Base-by-base conservation (phyloP, 2,113 vertebrate species). In the Salvelinus namaycush region DNA sequence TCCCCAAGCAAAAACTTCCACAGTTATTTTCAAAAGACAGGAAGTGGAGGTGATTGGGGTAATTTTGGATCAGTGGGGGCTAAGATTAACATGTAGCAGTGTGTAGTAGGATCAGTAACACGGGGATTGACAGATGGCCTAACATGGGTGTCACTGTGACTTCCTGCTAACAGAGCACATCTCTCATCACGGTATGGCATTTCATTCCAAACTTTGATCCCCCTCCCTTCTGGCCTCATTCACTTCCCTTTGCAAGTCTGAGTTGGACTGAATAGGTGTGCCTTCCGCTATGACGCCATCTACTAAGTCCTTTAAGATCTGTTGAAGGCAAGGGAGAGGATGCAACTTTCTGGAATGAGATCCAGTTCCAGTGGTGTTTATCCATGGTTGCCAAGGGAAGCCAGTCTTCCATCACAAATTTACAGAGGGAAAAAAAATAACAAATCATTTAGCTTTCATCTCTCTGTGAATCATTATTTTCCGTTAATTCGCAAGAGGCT, bases 1-100 rank as follows among this genome's bases (percentile, higher is more conserved):
- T 78, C 59, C 73, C 76, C 72, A 64, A 81, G 78, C 70, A 72
- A 80, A 84, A 83, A 85, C 75, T n/a, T 69, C 70, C 72, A 70
- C 22, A 73, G 77, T 81, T 90, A 79, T 83, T 84, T 80, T 74
- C 39, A 62, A 72, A 51, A 57, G 74, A 64, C 72, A 73, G 75
- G 70, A 72, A 39, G 68, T 66, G 65, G 51, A 81, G 68, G 71
- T 68, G 66, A 69, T 80, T 59, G 67, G 70, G 78, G 82, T 81
- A 76, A 87, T 79, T 83, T 84, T 79, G 79, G 67, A 70, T 75
- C 44, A 39, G 34, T 54, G 77, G 77, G 75, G 78, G 74, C 67
- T 77, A 77, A 83, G 39, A 73, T 54, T 66, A 66, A 49, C 59
- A 62, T 57, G 44, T 29, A 54, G 12, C 16, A 54, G 14, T 18